Evolutionary conservation across 92 coral and sea anemone species (phyloP).

Genomic region (Parazoanthus atlanticus): DNA sequence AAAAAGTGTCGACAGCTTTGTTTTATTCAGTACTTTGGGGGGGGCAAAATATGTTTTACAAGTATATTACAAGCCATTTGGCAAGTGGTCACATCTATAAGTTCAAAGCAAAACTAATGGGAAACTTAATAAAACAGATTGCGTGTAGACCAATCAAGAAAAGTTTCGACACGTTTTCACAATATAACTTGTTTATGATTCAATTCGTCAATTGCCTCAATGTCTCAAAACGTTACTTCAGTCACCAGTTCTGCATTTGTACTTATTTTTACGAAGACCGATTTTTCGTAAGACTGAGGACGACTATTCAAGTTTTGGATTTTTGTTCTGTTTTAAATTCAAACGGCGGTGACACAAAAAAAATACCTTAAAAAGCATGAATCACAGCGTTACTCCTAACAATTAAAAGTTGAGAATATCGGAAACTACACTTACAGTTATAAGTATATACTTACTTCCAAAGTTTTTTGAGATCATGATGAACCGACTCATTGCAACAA

Average conservation of each 20-base stretch:
- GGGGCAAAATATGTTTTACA: neutral
- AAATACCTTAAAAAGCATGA: too few species aligned
- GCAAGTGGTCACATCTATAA: neutral
- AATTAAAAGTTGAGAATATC: neutral
- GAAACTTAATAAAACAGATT: neutral
- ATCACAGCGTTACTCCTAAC: neutral
- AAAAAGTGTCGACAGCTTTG: neutral
- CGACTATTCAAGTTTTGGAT: neutral
- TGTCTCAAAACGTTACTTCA: neutral
- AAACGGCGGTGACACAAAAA: neutral
- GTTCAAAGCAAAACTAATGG: neutral
- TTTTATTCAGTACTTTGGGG: neutral
- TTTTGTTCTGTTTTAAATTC: neutral
- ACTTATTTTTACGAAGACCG: neutral
- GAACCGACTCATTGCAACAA: constrained; percentile 23
- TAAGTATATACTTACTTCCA: constrained; percentile 71
- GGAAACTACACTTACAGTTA: neutral
- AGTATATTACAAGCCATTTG: neutral
- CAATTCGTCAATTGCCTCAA: neutral
- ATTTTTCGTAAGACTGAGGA: too few species aligned
- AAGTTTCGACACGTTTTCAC: neutral
- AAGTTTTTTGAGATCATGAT: constrained; percentile 73
- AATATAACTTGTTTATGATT: neutral
- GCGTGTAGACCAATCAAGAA: neutral
- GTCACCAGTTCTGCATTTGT: neutral